Evolutionary conservation across 2,888 invertebrate species (phyloP), one percentile per base, ranked within the genome.

Genomic region (Oeneis ivallda): DNA sequence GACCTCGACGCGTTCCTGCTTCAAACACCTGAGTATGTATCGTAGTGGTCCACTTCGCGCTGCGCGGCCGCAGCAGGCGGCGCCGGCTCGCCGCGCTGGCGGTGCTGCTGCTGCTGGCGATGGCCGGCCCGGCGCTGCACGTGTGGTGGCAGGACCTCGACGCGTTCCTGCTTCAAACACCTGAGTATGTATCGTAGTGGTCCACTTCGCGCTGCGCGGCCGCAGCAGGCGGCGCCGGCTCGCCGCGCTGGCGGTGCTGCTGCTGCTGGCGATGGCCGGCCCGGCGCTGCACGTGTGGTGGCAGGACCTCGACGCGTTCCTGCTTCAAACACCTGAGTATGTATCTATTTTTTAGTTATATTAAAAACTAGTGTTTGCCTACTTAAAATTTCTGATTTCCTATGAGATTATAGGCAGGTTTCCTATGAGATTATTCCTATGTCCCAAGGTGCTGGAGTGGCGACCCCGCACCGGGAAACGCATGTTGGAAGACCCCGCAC

Each of bases 291-390:
- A 76, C 32, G 77, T 77, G 1, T 79, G 76, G 71, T 54, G 72
- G 11, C 74, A 77, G 39, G 71, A 76, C 53, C 57, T 77, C 13
- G 77, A 79, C n/a, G 78, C 76, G 0, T 68, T 76, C n/a, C n/a
- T n/a, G n/a, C n/a, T 79, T 56, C 66, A 73, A 47, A 66, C 69
- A n/a, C 80, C 79, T 7, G 79, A 80, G 81, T 80, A 60, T 68
- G 77, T 72, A 56, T 8, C 11, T 52, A 43, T 4, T 13, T 43
- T n/a, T 13, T n/a, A 11, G 3, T 43, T 43, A 13, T 26, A 2
- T 4, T 26, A 26, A 5, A 5, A 26, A 26, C n/a, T n/a, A n/a
- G n/a, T 41, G 41, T 11, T 41, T 41, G 13, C 10, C 39, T 3
- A 41, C 10, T 11, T 9, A 41, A 3, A 11, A 41, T 11, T 10